phyloP scores from a whole-genome alignment of 2,888 invertebrate species.

The Erebia palarica region DNA sequence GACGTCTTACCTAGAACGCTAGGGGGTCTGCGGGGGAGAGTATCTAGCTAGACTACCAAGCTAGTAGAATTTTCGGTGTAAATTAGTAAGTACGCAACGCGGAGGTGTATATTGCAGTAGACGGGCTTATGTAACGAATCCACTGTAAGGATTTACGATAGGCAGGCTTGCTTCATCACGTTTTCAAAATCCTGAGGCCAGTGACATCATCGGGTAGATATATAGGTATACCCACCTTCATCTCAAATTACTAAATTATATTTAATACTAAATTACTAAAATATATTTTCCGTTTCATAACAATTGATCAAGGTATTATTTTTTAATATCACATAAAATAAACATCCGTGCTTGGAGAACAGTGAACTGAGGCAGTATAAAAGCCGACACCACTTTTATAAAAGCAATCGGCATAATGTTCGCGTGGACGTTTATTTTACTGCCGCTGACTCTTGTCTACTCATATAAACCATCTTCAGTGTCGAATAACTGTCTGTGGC shows the following conservation, averaged over 20 bases:
- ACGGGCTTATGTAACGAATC: too few species aligned
- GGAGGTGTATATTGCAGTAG: too few species aligned
- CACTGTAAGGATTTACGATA: too few species aligned
- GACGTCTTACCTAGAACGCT: too few species aligned
- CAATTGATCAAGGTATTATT: conserved; percentile 7
- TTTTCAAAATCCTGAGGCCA: too few species aligned
- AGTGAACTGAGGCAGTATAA: conserved; percentile 25
- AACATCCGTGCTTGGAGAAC: conserved; percentile 25
- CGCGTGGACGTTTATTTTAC: conserved; percentile 46
- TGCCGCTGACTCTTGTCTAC: conserved; percentile 45
- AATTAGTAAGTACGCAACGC: too few species aligned
- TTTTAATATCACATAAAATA: conserved; percentile 8
- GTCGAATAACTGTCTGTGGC: conserved; percentile 53
- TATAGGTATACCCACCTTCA: background rate
- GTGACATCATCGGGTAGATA: too few species aligned
- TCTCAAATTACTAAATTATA: background rate
- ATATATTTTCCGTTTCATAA: conserved; percentile 5
- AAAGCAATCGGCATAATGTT: conserved; percentile 41
- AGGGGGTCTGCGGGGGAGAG: too few species aligned
- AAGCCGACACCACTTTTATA: conserved; percentile 5
- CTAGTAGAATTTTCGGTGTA: too few species aligned
- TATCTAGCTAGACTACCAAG: too few species aligned
- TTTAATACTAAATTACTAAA: background rate
- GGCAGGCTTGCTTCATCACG: too few species aligned
- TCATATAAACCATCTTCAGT: conserved; percentile 41